A percentile compares a stretch with the other conserved stretches of the same genome.
phyloP scores from a whole-genome alignment of 1,140 invertebrate genomes.

The Drosophila mauritiana region DNA sequence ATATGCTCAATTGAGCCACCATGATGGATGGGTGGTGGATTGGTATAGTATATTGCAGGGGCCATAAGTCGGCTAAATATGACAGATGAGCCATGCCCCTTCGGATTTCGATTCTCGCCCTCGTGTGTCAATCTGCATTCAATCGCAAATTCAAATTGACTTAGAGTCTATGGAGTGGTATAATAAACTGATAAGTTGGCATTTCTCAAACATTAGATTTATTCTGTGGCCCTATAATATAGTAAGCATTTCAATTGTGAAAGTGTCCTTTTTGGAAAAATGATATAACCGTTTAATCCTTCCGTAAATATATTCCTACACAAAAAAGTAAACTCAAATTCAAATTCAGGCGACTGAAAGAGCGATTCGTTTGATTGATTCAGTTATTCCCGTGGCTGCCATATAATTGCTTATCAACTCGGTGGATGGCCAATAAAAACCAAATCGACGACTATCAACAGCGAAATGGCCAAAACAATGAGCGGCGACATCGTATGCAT shows the following conservation, averaged over 20 bases:
- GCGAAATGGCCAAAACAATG: conserved; percentile 45
- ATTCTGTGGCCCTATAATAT: background rate
- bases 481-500: conserved; percentile 38
- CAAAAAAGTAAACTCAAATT: background rate
- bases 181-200: background rate
- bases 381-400: conserved; percentile 7
- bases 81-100: conserved; percentile 43
- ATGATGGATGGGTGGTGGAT: conserved; percentile 63
- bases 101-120: conserved; percentile 12
- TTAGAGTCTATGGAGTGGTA: background rate
- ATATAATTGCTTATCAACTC: conserved; percentile 39
- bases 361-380: conserved; percentile 42
- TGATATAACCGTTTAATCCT: background rate
- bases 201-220: background rate
- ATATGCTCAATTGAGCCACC: conserved; percentile 20
- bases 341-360: conserved; percentile 25
- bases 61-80: conserved; percentile 43
- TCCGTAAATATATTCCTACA: conserved; percentile 1
- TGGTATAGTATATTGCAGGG: conserved; percentile 1
- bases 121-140: conserved; percentile 42
- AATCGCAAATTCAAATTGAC: conserved; percentile 39
- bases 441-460: conserved; percentile 29
- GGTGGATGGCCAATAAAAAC: conserved; percentile 40
- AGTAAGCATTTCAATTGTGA: background rate
- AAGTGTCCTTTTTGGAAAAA: background rate